Base-by-base conservation (phyloP, 2,888 invertebrate species). In the Corythucha ciliata region DNA sequence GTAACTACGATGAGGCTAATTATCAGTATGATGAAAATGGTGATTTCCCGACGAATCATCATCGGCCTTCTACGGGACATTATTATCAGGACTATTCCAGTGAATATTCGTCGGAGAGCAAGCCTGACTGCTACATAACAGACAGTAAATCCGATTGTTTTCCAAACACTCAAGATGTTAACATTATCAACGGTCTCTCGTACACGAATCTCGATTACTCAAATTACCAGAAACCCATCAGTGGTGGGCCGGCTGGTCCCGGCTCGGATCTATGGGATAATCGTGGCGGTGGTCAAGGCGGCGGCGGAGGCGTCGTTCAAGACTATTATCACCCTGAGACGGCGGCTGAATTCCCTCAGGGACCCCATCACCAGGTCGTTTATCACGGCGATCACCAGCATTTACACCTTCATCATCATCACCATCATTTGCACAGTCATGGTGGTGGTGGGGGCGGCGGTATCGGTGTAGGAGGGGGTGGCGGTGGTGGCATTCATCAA, bases 131-230 rank as follows among this genome's bases (percentile, higher is more conserved):
- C n/a, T n/a, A n/a, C n/a, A n/a, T n/a, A n/a, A n/a, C n/a, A n/a
- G 62, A 61, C 65, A 50, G 57, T 65, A 48, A 68, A 55, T 61
- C 45, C 60, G 61, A 37, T 63, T 66, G 12, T 65, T 67, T 70
- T 58, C 67, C 72, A 56, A 72, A 27, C 56, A 65, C 55, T 56
- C 66, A 45, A 62, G 61, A 49, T 51, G 59, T 61, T n/a, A 59
- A 60, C 34, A 86, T 88, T 39, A 87, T 89, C 60, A 81, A 87
- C 34, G 90, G 90, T 1, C 72, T 91, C 53, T 88, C 89, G 67
- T 91, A 91, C 67, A 90, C 90, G 1, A 90, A 90, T 67, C 70
- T 91, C 62, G 90, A 91, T 68, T 88, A 87, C 63, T 77, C 77
- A 3, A 63, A 55, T 27, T 58, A 44, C 54, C 40, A 36, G 44